These are phyloP conservation scores for Chaitophorus viminalis DNA, from an alignment of 2,888 invertebrate species.

Conservation along the genomic window DNA sequence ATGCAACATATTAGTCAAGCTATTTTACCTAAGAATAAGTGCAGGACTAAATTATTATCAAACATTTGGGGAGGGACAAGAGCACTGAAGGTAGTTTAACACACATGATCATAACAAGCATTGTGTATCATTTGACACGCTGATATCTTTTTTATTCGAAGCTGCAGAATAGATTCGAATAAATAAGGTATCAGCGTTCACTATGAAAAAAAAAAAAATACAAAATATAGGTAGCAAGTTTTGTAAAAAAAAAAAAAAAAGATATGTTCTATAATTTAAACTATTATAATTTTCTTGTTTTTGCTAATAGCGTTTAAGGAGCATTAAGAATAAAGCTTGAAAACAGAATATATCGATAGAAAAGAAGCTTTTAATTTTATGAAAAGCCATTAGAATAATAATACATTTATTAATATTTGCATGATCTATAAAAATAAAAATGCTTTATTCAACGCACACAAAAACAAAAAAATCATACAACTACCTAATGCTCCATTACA, in stretches of 20 bases:
- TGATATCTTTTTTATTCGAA: constrained; percentile 30
- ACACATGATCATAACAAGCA: neutral
- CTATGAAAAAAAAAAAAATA: constrained; percentile 27
- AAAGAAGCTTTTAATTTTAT: constrained; percentile 12
- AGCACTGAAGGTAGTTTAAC: neutral
- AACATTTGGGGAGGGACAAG: neutral
- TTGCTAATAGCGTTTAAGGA: neutral
- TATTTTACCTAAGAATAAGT: constrained; percentile 29
- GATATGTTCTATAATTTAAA: constrained; percentile 33
- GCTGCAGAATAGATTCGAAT: neutral
- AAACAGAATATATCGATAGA: constrained; percentile 13
- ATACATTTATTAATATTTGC: neutral
- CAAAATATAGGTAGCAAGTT: neutral
- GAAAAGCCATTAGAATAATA: neutral
- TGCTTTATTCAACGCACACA: constrained; percentile 12
- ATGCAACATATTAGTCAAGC: constrained; percentile 56
- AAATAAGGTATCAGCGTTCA: constrained; percentile 12
- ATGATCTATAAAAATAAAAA: constrained; percentile 26
- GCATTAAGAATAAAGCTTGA: neutral
- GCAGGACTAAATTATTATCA: constrained; percentile 30
- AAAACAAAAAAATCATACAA: constrained; percentile 23
- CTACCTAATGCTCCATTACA: constrained; percentile 14
- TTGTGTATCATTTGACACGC: neutral
- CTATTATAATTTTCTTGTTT: constrained; percentile 4
- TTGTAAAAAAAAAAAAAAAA: constrained; percentile 34